Evolutionary conservation across 2,888 invertebrate genomes (phyloP).

Genomic region (Rhyacophila evoluta): DNA sequence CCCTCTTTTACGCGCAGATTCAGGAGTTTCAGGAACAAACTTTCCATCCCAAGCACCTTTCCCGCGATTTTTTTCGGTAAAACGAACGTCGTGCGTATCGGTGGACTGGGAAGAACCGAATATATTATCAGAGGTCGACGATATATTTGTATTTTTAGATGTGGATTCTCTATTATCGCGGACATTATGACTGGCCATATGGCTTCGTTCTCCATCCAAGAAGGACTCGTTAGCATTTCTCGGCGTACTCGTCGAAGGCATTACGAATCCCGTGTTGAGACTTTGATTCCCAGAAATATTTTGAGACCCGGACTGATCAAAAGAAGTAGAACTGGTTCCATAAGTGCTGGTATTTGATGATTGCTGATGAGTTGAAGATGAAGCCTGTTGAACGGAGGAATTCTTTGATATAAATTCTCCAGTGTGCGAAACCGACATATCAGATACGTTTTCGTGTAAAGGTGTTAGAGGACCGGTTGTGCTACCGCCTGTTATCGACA

Average conservation of each 20-base stretch:
- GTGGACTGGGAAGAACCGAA: neutral
- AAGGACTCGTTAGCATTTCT: constrained; percentile 63
- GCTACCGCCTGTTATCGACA: constrained; percentile 62
- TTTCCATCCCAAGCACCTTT: constrained; percentile 55
- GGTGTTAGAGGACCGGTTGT: constrained; percentile 60
- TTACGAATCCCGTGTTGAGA: constrained; percentile 64
- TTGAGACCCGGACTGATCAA: constrained; percentile 59
- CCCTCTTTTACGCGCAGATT: constrained; percentile 58
- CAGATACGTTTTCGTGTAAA: constrained; percentile 61
- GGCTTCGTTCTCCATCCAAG: constrained; percentile 64
- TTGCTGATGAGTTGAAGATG: constrained; percentile 61
- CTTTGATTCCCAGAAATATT: constrained; percentile 61
- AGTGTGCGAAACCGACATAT: constrained; percentile 65
- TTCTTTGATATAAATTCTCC: constrained; percentile 62
- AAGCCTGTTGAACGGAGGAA: constrained; percentile 56
- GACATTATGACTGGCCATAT: constrained; percentile 57
- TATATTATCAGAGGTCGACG: constrained; percentile 41
- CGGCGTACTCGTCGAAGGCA: constrained; percentile 56
- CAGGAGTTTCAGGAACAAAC: constrained; percentile 59
- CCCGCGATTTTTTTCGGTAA: constrained; percentile 28
- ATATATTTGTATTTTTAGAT: constrained; percentile 1
- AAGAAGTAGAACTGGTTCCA: constrained; percentile 65
- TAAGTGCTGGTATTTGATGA: constrained; percentile 64
- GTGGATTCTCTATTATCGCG: constrained; percentile 48
- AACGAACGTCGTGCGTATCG: neutral